Percentiles rank a stretch among this genome's conserved stretches.
phyloP scores from a whole-genome alignment of 2,888 invertebrate species.

The Eristalis intricaria region DNA sequence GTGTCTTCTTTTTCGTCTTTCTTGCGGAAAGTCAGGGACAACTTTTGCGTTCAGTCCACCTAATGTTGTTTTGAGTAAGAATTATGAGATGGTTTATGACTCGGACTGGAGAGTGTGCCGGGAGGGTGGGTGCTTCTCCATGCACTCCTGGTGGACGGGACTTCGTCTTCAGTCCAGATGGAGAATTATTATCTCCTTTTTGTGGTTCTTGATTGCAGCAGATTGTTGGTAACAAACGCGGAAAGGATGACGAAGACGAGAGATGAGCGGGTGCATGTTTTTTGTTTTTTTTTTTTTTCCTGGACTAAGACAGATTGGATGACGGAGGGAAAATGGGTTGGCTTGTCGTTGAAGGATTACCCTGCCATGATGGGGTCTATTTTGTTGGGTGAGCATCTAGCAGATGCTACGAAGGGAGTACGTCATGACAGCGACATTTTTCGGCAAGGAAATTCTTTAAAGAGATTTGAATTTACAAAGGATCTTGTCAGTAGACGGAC shows the following conservation, averaged over 20 bases:
- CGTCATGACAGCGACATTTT: background rate
- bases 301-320: background rate
- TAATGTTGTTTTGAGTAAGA: constrained; percentile 68
- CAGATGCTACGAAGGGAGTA: background rate
- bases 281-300: background rate
- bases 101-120: background rate
- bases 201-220: constrained; percentile 32
- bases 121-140: background rate
- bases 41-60: constrained; percentile 45
- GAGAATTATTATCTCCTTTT: constrained; percentile 38
- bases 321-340: background rate
- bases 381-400: background rate
- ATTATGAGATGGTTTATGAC: constrained; percentile 51
- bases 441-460: too few species aligned
- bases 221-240: constrained; percentile 19
- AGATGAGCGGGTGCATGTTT: constrained; percentile 4
- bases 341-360: background rate
- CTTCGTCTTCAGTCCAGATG: constrained; percentile 15
- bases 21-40: constrained; percentile 39
- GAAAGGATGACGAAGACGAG: background rate
- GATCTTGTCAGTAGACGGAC: too few species aligned
- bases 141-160: background rate
- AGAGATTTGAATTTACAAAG: too few species aligned
- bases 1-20: constrained; percentile 22
- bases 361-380: background rate